Conservation (phyloP, 2,113 vertebrate species). For the Pycnonotus jocosus region DNA sequence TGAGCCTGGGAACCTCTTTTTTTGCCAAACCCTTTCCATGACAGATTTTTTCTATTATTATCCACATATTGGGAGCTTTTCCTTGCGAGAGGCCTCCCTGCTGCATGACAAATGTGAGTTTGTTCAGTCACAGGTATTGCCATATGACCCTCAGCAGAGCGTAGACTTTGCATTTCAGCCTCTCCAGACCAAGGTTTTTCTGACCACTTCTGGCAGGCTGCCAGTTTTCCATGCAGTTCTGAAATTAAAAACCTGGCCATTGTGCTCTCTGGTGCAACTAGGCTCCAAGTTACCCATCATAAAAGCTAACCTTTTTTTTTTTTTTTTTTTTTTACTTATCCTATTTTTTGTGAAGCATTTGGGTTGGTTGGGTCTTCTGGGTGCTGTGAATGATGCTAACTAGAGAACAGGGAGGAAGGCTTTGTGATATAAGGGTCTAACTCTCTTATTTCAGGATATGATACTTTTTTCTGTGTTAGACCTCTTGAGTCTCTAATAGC, state of each 20-base stretch:
- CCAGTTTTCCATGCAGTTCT: background rate
- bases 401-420: background rate
- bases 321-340: fast-evolving
- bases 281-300: background rate
- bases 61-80: background rate
- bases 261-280: background rate
- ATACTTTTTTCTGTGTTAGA: background rate
- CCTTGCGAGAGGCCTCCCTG: background rate
- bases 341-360: background rate
- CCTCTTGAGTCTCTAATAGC: background rate
- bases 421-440: background rate
- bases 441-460: background rate
- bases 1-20: background rate
- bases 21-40: background rate
- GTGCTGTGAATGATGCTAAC: background rate
- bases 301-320: background rate
- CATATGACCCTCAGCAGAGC: background rate
- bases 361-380: background rate
- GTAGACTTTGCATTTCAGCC: background rate
- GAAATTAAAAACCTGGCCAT: background rate
- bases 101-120: background rate
- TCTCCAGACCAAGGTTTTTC: background rate
- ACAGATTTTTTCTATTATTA: background rate
- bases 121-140: background rate
- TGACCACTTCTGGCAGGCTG: background rate